Percentiles rank a stretch among this genome's conserved stretches.
Evolutionary conservation across 1,140 invertebrate genomes (phyloP).

Genomic region (Calephelis virginiensis): DNA sequence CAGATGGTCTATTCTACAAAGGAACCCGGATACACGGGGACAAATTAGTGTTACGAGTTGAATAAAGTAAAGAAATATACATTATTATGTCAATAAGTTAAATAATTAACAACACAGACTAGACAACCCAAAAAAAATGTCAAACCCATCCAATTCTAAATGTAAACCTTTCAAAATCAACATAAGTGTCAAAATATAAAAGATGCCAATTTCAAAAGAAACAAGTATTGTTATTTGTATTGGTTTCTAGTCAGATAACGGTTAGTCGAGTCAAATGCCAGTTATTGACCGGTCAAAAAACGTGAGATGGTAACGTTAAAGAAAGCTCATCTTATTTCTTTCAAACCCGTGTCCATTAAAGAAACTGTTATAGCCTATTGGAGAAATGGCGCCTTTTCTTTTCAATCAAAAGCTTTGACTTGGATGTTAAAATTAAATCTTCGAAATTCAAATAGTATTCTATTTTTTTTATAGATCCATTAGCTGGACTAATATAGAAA

Average conservation of each 20-base stretch:
- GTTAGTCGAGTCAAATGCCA: slow-evolving; percentile 34
- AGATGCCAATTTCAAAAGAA: background rate
- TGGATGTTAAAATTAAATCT: too few relatives aligned
- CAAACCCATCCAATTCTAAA: too few relatives aligned
- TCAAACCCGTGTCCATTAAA: slow-evolving; percentile 21
- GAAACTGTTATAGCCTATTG: slow-evolving; percentile 9
- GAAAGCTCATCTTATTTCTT: slow-evolving; percentile 15
- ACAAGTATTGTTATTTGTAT: background rate
- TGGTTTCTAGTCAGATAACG: slow-evolving; percentile 41
- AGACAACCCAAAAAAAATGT: too few relatives aligned
- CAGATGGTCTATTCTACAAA: too few relatives aligned
- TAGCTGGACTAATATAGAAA: too few relatives aligned
- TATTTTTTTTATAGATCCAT: too few relatives aligned
- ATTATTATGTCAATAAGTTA: too few relatives aligned
- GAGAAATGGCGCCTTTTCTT: slow-evolving; percentile 7
- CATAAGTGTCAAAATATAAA: background rate
- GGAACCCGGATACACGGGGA: too few relatives aligned
- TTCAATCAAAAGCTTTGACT: background rate
- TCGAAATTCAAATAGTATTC: too few relatives aligned
- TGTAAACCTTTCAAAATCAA: background rate
- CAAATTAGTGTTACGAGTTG: too few relatives aligned
- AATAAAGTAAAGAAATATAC: too few relatives aligned
- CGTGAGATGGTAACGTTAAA: slow-evolving; percentile 33
- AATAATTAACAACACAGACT: too few relatives aligned
- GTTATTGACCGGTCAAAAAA: slow-evolving; percentile 43